Evolutionary conservation across 2,113 vertebrate genomes (phyloP), one percentile per base, ranked within the genome.

Genomic region (Microcebus jonahi): DNA sequence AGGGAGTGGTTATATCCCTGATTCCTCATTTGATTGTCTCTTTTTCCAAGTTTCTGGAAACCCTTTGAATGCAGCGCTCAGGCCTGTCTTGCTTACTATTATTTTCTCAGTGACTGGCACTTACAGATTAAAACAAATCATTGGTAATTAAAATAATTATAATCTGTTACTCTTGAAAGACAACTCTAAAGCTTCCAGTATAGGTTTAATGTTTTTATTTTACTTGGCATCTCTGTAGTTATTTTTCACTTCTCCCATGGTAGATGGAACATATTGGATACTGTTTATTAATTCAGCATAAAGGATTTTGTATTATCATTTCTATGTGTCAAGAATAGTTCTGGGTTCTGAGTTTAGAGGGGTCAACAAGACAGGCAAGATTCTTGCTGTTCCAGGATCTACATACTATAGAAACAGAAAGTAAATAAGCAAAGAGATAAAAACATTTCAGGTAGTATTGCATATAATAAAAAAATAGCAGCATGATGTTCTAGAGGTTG

Each of bases 131-230:
- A 86, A 88, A 45, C 36, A 83, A 70, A 63, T 75, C 27, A 68
- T 7, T 55, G 57, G 17, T 84, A 88, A 91, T 88, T 93, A 68
- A 96, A 96, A 70, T 84, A 75, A 23, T 77, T 48, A 75, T 61
- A n/a, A 84, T 53, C 14, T 63, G 14, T 21, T 73, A 39, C 59
- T 86, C 29, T 84, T 90, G 21, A 70, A 84, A 96, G 65, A n/a
- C 29, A 39, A 70, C 68, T 68, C 31, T 71, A 4, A 71, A 10
- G 6, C 57, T 80, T 91, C 17, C 8, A 76, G 55, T 6, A 31
- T 36, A 63, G 27, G 23, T 59, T 95, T 85, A 68, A 77, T 88
- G n/a, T 13, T 81, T 87, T 82, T 36, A 23, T 68, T 81, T 23
- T 63, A 6, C 20, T 88, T 81, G 50, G n/a, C 36, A 36, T 76